These are phyloP conservation scores for Drosophila burlai DNA, from an alignment of 1,140 invertebrate species.

Conservation along the genomic window DNA sequence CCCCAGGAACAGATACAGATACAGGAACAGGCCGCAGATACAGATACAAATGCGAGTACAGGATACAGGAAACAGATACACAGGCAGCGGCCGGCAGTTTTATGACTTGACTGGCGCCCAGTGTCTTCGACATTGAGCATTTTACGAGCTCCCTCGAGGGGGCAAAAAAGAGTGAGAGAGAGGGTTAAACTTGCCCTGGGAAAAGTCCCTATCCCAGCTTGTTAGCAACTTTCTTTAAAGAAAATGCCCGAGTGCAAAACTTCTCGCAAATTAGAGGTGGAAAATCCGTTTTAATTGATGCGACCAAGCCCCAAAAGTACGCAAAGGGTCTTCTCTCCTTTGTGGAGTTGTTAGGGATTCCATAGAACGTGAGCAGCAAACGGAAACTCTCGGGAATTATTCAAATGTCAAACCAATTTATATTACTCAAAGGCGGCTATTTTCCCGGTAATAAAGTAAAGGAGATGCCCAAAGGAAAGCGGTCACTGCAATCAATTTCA, in stretches of 20 bases:
- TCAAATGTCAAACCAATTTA: slow-evolving; percentile 46
- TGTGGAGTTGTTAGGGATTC: not conserved
- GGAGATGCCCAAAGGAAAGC: not conserved
- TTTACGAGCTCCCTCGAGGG: slow-evolving; percentile 45
- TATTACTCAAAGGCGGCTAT: slow-evolving; percentile 18
- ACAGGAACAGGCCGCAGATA: slow-evolving; percentile 33
- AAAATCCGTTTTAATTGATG: slow-evolving; percentile 64
- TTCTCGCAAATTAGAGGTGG: slow-evolving; percentile 57
- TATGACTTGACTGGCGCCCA: slow-evolving; percentile 67
- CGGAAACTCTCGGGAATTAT: slow-evolving; percentile 31
- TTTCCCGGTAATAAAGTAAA: slow-evolving; percentile 15
- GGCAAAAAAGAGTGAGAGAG: not conserved
- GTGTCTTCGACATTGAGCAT: slow-evolving; percentile 57
- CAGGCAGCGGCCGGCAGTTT: slow-evolving; percentile 50
- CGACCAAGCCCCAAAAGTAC: slow-evolving; percentile 47
- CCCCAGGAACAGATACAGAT: slow-evolving; percentile 9
- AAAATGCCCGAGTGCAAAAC: slow-evolving; percentile 37
- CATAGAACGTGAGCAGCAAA: slow-evolving; percentile 40
- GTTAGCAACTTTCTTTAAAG: slow-evolving; percentile 55
- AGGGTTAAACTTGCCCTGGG: slow-evolving; percentile 13
- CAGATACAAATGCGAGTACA: slow-evolving; percentile 31
- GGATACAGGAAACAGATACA: slow-evolving; percentile 19
- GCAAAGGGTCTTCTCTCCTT: slow-evolving; percentile 13
- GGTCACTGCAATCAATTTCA: slow-evolving; percentile 32
- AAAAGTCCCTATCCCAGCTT: slow-evolving; percentile 38